Base-by-base conservation (phyloP, 2,888 invertebrate genomes). In the Drosophila paracracens region DNA sequence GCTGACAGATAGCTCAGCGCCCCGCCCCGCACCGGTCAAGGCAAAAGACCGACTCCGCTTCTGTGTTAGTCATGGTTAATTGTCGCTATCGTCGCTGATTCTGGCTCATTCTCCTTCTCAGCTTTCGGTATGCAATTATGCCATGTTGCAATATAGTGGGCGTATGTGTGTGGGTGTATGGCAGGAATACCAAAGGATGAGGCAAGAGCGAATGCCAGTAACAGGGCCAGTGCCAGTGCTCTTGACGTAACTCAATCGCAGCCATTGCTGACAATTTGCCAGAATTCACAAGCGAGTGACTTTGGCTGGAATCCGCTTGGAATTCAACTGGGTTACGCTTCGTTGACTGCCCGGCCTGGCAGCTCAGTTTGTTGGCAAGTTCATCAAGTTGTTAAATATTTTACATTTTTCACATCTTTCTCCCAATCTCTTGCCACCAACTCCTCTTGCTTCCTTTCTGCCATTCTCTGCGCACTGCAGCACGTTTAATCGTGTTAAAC, bases 401-500 rank as follows among this genome's bases (percentile, higher is more conserved):
- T 75, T 66, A 70, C 59, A 84, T 68, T 77, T 74, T 78, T 83
- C 66, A 64, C 58, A 75, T 69, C 70, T 71, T 73, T 64, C 62
- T 33, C 46, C 8, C 67, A 48, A 53, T 40, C 38, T 36, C 27
- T 43, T 27, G 21, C n/a, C 38, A 10, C 46, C 31, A 18, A 21
- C 29, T 8, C 31, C 18, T 35, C 40, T 25, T 11, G 4, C 18
- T 27, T 0, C 27, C 4, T 11, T 18, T 10, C 33, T 38, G 48
- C 35, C 43, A 40, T 52, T 43, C 43, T 48, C 36, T 33, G 51
- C 57, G 61, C 77, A 78, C 70, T 77, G 86, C 89, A 90, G 81
- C 72, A 70, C 76, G 68, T 78, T 90, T 84, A 90, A 87, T 87
- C 78, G 85, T 89, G 89, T 87, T 90, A 89, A 87, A 78, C 87